Evolutionary conservation across 2,113 vertebrate species (phyloP).

Genomic region (Epinephelus cyanopodus): DNA sequence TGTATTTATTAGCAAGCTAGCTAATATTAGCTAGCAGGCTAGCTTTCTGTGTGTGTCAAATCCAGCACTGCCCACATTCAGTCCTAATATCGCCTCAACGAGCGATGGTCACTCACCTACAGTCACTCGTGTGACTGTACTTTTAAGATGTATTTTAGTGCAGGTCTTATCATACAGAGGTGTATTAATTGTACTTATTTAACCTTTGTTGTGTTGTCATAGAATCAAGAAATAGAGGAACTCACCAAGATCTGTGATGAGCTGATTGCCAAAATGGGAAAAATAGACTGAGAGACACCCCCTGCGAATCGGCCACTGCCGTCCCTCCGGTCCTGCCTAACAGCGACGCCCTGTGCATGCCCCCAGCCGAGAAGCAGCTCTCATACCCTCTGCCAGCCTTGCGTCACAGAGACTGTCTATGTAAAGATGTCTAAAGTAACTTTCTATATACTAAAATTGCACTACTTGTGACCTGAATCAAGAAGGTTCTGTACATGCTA

Average conservation of each 20-base stretch:
- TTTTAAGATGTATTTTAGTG: background rate
- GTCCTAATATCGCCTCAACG: too few species aligned
- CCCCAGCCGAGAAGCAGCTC: slow-evolving; percentile 47
- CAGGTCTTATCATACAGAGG: background rate
- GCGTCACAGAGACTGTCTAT: slow-evolving; percentile 55
- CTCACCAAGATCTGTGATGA: slow-evolving; percentile 99
- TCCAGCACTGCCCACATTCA: too few species aligned
- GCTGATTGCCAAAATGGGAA: slow-evolving; percentile 96
- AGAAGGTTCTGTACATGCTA: slow-evolving; percentile 39
- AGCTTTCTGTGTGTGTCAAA: too few species aligned
- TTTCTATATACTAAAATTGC: slow-evolving; percentile 51
- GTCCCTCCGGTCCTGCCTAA: slow-evolving; percentile 28
- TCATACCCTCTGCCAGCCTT: slow-evolving; percentile 33
- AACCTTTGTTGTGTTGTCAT: slow-evolving; percentile 51
- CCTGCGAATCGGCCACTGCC: slow-evolving; percentile 1
- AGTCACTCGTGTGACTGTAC: too few species aligned
- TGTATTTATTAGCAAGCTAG: too few species aligned
- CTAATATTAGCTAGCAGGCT: too few species aligned
- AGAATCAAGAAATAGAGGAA: slow-evolving; percentile 98
- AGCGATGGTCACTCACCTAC: too few species aligned
- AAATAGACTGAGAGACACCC: slow-evolving; percentile 85
- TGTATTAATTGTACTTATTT: background rate
- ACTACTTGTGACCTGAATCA: slow-evolving; percentile 59
- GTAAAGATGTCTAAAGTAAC: slow-evolving; percentile 55
- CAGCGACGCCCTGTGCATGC: slow-evolving; percentile 56